Conservation (phyloP, 2,113 vertebrate species). For the human region DNA sequence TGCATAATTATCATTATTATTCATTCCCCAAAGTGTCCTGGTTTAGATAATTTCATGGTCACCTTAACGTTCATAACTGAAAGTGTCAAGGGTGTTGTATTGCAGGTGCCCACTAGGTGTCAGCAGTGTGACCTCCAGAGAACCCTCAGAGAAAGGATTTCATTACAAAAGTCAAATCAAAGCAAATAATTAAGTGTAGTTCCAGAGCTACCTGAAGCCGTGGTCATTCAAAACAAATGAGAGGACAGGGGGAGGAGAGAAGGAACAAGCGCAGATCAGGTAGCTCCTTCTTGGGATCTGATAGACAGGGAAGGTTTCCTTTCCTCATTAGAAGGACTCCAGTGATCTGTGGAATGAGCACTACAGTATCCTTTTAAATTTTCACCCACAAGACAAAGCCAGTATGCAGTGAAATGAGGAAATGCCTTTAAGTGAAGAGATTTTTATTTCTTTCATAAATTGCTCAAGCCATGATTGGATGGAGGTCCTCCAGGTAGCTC, state of each 20-base stretch:
- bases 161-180: conserved; percentile 62
- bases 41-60: neutral
- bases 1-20: neutral
- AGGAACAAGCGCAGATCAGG: conserved; percentile 1
- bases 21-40: neutral
- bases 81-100: neutral
- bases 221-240: conserved; percentile 51
- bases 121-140: conserved; percentile 60
- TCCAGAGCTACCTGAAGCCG: conserved; percentile 59
- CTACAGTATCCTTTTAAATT: neutral
- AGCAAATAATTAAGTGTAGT: conserved; percentile 51
- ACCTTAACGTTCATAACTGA: neutral
- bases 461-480: neutral
- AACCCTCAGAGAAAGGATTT: neutral
- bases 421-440: conserved; percentile 13
- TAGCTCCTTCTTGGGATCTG: neutral
- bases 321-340: neutral
- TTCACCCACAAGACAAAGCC: neutral
- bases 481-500: conserved; percentile 43
- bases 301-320: neutral
- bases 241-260: neutral
- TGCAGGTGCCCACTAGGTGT: conserved; percentile 81
- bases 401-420: conserved; percentile 1
- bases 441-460: neutral
- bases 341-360: fast-evolving